A percentile compares a stretch with the other conserved stretches of the same genome.
These are phyloP conservation scores for Spialia ferax DNA, from an alignment of 2,888 invertebrate species.

Conservation along the genomic window DNA sequence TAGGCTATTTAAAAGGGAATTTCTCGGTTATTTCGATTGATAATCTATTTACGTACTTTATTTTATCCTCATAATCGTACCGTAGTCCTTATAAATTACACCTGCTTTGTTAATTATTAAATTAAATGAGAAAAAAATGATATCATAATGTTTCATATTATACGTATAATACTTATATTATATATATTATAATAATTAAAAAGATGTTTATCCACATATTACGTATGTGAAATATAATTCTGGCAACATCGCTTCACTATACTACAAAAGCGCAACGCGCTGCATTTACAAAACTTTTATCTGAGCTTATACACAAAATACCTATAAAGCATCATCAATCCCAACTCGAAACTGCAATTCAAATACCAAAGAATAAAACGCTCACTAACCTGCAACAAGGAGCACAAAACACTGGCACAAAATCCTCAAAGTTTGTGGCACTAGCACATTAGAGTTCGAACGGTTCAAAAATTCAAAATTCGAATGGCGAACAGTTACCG, in stretches of 20 bases:
- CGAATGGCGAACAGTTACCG: conserved; percentile 61
- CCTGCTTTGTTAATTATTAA: no score
- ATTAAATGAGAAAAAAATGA: no score
- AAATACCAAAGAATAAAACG: conserved; percentile 44
- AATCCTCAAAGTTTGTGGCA: conserved; percentile 77
- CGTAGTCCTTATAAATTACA: no score
- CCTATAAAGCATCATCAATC: not conserved
- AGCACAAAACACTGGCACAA: conserved; percentile 72
- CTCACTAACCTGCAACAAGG: conserved; percentile 62
- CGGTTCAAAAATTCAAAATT: conserved; percentile 57
- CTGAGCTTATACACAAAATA: not conserved
- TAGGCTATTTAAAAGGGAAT: no score
- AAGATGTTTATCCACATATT: no score
- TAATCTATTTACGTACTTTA: no score
- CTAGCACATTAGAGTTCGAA: conserved; percentile 53
- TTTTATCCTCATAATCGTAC: no score
- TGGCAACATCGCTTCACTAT: not conserved
- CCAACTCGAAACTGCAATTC: not conserved
- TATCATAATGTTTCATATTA: no score
- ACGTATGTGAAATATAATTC: not conserved
- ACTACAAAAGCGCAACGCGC: not conserved
- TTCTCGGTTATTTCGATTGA: no score
- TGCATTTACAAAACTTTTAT: not conserved
- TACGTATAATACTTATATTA: no score
- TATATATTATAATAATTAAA: no score